Percentiles rank a stretch among this genome's conserved stretches.
These are phyloP conservation scores for Lasioglossum figueresi DNA, from an alignment of 2,888 invertebrate species.

Conservation along the genomic window DNA sequence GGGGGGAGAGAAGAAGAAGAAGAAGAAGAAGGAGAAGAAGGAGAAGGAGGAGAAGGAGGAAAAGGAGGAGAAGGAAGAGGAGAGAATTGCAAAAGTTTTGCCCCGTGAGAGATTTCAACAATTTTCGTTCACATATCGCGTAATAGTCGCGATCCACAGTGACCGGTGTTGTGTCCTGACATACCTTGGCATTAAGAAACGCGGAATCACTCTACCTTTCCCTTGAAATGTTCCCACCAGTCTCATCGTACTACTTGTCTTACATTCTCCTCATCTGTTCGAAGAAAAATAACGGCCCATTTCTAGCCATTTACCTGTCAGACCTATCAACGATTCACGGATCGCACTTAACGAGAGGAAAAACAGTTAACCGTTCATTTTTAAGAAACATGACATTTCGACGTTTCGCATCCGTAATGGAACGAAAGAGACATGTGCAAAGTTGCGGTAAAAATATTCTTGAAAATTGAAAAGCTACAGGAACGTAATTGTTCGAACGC, in stretches of 20 bases:
- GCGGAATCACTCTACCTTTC: slow-evolving; percentile 66
- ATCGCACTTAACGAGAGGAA: neutral
- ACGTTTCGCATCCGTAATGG: neutral
- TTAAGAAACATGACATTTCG: neutral
- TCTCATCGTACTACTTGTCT: slow-evolving; percentile 53
- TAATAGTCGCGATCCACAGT: slow-evolving; percentile 7
- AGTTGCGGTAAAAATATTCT: neutral
- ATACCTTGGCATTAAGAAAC: slow-evolving; percentile 69
- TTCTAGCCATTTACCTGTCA: neutral
- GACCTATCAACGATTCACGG: neutral
- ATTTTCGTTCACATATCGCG: neutral
- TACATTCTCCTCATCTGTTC: slow-evolving; percentile 40
- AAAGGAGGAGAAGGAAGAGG: too few species aligned
- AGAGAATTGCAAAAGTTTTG: neutral
- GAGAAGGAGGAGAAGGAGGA: too few species aligned
- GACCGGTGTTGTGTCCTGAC: slow-evolving; percentile 9
- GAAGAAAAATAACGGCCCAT: slow-evolving; percentile 36
- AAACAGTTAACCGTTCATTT: neutral
- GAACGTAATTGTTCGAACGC: too few species aligned
- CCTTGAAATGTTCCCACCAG: slow-evolving; percentile 66
- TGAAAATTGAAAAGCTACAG: too few species aligned
- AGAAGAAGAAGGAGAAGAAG: too few species aligned
- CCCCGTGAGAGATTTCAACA: neutral
- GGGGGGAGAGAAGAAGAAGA: too few species aligned
- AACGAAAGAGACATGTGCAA: neutral